Base-by-base conservation (phyloP, 2,113 vertebrate species). In the Oryzias javanicus region DNA sequence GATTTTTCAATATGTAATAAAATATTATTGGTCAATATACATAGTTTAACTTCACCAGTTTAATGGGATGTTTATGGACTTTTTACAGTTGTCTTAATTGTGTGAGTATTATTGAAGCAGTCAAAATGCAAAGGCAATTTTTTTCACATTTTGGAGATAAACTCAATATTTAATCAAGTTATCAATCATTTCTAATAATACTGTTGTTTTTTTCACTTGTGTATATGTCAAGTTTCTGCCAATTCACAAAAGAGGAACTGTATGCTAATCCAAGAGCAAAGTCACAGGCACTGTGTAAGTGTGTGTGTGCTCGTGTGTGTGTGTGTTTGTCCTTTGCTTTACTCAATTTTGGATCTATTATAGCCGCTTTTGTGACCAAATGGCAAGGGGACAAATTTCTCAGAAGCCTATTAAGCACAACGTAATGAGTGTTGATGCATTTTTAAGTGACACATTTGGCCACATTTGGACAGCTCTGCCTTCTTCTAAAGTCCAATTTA, bases 361-460 rank as follows among this genome's bases (percentile, higher is more conserved):
- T 72, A 55, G 59, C 40, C 51, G 35, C 64, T 83, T 77, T 83
- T 48, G 54, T 67, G 81, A 71, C 73, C 62, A 60, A 82, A 86
- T 76, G 67, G 69, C 57, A 57, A 72, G 29, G 45, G 70, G 54
- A 76, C 72, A 83, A 45, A 73, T 76, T 74, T 74, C 64, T 73
- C 53, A 27, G 16, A 49, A 82, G 78, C 17, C 68, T 69, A 79
- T 86, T 87, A 78, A 70, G 70, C 72, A 63, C 64, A 70, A 72
- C 50, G 41, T 80, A 83, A 88, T 82, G 70, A 82, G 52, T 69
- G 55, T 24, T 84, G 79, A 85, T 85, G 72, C 68, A 66, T 79
- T 84, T 86, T 80, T 81, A 81, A 84, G 72, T 80, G 83, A 83
- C 80, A 80, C 57, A 67, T 66, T 81, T 82, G 83, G 82, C 71